A percentile compares a stretch with the other conserved stretches of the same genome.
Conservation (phyloP, 2,888 invertebrate species). For the Drepana falcataria region DNA sequence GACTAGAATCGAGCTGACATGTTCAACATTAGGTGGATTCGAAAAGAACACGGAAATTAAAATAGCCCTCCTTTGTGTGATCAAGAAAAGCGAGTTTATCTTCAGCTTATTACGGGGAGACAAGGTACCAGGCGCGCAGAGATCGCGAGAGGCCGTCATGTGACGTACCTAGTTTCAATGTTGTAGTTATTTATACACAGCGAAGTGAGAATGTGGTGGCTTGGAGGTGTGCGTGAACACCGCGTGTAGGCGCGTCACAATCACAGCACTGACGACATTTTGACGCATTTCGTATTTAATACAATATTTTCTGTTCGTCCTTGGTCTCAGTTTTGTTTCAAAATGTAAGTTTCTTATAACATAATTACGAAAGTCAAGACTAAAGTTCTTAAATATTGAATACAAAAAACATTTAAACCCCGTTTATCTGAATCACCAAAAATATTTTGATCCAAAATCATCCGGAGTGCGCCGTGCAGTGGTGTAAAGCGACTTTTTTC, state of each 20-base stretch:
- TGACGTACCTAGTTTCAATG: conserved; percentile 62
- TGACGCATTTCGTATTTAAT: conserved; percentile 23
- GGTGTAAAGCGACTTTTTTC: conserved; percentile 66
- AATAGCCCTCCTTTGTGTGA: conserved; percentile 53
- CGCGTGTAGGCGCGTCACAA: conserved; percentile 61
- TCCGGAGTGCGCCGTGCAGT: conserved; percentile 33
- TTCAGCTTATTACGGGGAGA: conserved; percentile 76
- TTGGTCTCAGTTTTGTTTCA: not conserved
- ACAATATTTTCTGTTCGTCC: not conserved
- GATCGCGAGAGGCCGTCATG: conserved; percentile 39
- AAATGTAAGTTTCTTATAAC: not conserved
- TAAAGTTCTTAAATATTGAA: no score
- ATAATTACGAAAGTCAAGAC: not conserved
- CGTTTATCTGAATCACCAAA: conserved; percentile 2
- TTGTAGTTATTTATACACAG: conserved; percentile 32
- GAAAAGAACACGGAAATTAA: conserved; percentile 56
- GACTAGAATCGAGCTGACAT: conserved; percentile 19
- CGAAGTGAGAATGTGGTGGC: conserved; percentile 30
- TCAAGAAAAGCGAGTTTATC: conserved; percentile 73
- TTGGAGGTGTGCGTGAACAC: conserved; percentile 44
- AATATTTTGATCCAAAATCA: conserved; percentile 23
- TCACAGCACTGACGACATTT: conserved; percentile 23
- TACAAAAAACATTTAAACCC: no score
- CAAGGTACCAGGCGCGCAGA: conserved; percentile 68
- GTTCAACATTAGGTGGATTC: conserved; percentile 14